Conservation (phyloP, 2,113 vertebrate genomes). For the Struthio camelus region DNA sequence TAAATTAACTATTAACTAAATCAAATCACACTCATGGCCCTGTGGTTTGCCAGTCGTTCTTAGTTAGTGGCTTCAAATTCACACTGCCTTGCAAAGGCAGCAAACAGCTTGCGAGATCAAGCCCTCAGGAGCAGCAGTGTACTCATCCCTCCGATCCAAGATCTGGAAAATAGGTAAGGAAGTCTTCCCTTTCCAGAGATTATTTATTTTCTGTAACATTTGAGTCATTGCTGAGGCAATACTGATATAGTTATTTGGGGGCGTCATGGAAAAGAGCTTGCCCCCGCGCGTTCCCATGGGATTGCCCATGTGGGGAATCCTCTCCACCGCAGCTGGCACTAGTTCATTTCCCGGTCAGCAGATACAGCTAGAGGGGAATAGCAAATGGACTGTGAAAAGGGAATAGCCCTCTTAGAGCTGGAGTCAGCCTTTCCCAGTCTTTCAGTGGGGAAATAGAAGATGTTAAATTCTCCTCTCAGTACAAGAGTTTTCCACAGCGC, state of each 20-base stretch:
- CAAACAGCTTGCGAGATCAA: not conserved
- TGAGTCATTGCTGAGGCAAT: not conserved
- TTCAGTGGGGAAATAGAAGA: not conserved
- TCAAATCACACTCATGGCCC: not conserved
- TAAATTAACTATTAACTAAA: not conserved
- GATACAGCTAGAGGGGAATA: not conserved
- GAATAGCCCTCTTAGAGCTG: no score
- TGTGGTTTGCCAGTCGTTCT: not conserved
- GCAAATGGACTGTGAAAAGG: fast-evolving
- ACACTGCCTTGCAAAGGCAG: not conserved
- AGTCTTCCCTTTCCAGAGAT: not conserved
- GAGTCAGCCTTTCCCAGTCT: not conserved
- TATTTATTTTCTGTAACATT: not conserved
- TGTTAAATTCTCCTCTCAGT: not conserved
- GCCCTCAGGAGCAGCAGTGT: fast-evolving
- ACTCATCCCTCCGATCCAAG: not conserved
- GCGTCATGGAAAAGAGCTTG: not conserved
- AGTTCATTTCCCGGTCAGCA: not conserved
- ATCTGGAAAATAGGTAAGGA: not conserved
- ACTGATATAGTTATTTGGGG: not conserved
- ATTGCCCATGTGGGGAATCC: not conserved
- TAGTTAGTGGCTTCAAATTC: not conserved
- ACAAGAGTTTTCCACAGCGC: not conserved
- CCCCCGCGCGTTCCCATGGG: not conserved
- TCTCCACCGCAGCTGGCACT: not conserved